These are phyloP conservation scores for Andrena bucephala DNA, from an alignment of 2,888 invertebrate genomes.

Conservation along the genomic window DNA sequence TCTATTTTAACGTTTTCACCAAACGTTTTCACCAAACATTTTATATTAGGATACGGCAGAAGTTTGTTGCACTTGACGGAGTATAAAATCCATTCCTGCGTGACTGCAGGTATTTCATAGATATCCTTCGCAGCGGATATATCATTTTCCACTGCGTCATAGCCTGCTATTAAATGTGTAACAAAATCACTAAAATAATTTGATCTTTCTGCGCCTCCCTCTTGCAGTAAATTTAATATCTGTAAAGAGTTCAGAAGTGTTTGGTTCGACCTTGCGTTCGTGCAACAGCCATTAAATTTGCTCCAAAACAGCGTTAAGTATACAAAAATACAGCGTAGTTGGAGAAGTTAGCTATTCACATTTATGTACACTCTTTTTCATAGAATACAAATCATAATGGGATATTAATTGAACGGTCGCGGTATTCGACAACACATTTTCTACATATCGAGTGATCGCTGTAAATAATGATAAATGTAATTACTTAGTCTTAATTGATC, in stretches of 20 bases:
- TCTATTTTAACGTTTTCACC: not conserved
- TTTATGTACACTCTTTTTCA: not conserved
- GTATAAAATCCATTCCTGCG: constrained; percentile 92
- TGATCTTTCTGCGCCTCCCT: constrained; percentile 95
- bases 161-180: constrained; percentile 96
- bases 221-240: constrained; percentile 92
- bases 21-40: constrained; percentile 9
- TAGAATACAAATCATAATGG: not conserved
- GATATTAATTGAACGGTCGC: not conserved
- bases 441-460: not conserved
- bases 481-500: not conserved
- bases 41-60: constrained; percentile 87
- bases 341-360: not conserved
- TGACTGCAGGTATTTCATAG: constrained; percentile 96
- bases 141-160: constrained; percentile 94
- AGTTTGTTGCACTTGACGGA: constrained; percentile 87
- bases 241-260: constrained; percentile 80
- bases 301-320: not conserved
- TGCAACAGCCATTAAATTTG: not conserved
- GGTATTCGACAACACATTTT: constrained; percentile 1
- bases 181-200: constrained; percentile 96
- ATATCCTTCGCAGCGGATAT: constrained; percentile 96
- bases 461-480: not conserved
- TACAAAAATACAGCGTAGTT: not conserved
- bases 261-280: constrained; percentile 5